Evolutionary conservation across 2,797 vertebrate genomes (phyloP).

Genomic region (Thamnophis elegans): DNA sequence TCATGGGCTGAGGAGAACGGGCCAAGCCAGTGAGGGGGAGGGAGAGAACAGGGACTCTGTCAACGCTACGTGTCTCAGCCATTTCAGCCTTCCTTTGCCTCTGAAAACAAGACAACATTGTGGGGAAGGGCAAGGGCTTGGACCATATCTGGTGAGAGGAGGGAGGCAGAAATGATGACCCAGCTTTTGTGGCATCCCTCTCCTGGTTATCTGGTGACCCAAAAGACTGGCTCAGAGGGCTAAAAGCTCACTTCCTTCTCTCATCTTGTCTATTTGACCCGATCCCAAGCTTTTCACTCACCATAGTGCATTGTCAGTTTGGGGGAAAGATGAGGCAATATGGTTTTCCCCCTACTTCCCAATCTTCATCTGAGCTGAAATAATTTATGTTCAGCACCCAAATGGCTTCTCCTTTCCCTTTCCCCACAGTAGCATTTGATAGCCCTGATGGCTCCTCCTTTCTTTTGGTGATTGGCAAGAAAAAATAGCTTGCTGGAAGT

Average conservation of each 20-base stretch:
- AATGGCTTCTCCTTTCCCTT: neutral
- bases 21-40: neutral
- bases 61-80: constrained; percentile 58
- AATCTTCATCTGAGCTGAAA: constrained; percentile 5
- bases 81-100: neutral
- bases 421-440: constrained; percentile 18
- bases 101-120: neutral
- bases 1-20: constrained; percentile 57
- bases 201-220: neutral
- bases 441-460: neutral
- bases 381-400: constrained; percentile 17
- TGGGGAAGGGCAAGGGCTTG: neutral
- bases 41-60: neutral
- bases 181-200: neutral
- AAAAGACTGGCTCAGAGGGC: neutral
- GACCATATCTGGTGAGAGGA: neutral
- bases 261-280: neutral
- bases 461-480: constrained; percentile 7
- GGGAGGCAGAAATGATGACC: neutral
- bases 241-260: neutral
- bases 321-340: neutral
- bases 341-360: neutral
- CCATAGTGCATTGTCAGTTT: constrained; percentile 30
- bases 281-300: constrained; percentile 12
- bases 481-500: constrained; percentile 18